Evolutionary conservation across 2,888 invertebrate species (phyloP).

Genomic region (Corbicula japonica): DNA sequence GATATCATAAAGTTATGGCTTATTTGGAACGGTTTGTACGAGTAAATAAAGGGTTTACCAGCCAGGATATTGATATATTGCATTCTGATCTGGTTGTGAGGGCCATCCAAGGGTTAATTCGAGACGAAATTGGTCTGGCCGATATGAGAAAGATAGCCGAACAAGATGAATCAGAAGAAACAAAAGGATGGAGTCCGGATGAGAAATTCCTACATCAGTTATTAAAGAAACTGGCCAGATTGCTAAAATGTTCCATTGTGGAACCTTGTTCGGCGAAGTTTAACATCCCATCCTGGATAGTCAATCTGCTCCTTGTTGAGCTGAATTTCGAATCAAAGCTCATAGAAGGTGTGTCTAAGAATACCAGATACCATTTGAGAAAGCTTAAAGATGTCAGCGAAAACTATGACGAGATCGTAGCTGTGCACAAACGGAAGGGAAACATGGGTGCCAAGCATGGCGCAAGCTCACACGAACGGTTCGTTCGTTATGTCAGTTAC

Average conservation of each 20-base stretch:
- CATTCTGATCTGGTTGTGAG: not conserved
- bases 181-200: not conserved
- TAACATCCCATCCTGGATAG: conserved; percentile 10
- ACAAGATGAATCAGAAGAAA: conserved; percentile 6
- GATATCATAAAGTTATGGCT: conserved; percentile 2
- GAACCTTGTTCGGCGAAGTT: not conserved
- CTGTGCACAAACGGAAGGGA: not conserved
- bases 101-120: not conserved
- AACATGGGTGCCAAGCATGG: not conserved
- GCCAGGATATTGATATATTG: not conserved
- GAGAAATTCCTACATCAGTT: conserved; percentile 17
- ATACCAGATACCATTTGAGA: conserved; percentile 1
- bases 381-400: not conserved
- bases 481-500: not conserved
- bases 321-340: conserved; percentile 2
- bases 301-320: conserved; percentile 9
- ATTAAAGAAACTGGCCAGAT: not conserved
- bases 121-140: not conserved
- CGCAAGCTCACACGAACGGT: not conserved
- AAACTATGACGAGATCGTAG: not conserved
- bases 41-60: not conserved
- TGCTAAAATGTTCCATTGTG: conserved; percentile 7
- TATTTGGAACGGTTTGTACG: conserved; percentile 18
- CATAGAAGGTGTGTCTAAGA: not conserved
- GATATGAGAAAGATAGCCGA: conserved; percentile 5